These are phyloP conservation scores for Erebia epiphron DNA, from an alignment of 2,888 invertebrate genomes.

Conservation along the genomic window DNA sequence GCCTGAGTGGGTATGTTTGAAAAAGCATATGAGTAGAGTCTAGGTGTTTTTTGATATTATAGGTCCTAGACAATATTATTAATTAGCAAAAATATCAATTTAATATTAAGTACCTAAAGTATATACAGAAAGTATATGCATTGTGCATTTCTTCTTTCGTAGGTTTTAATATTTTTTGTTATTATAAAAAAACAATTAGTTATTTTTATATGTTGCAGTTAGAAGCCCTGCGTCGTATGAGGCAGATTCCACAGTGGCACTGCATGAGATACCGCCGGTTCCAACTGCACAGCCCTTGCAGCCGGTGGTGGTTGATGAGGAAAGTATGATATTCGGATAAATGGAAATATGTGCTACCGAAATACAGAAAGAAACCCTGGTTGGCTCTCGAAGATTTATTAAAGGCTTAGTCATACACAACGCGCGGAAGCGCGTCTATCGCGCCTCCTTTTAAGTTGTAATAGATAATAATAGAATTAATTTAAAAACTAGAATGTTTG, in stretches of 20 bases:
- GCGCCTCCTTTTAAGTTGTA: neutral
- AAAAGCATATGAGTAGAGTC: too few relatives aligned
- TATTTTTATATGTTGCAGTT: conserved; percentile 53
- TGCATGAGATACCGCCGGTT: conserved; percentile 91
- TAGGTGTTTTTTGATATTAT: too few relatives aligned
- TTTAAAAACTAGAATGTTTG: neutral
- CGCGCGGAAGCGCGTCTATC: neutral
- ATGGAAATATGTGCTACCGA: neutral
- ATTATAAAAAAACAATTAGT: neutral
- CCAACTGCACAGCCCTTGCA: conserved; percentile 89
- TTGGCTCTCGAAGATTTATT: neutral
- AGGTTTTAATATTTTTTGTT: neutral
- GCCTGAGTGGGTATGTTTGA: too few relatives aligned
- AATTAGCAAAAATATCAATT: too few relatives aligned
- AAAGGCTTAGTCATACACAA: neutral
- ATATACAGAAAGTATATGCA: too few relatives aligned
- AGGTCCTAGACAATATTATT: too few relatives aligned
- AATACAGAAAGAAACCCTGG: neutral
- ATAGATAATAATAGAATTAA: neutral
- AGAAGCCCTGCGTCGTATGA: conserved; percentile 88
- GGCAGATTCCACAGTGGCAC: conserved; percentile 92
- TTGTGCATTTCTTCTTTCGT: too few relatives aligned
- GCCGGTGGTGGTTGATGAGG: conserved; percentile 86
- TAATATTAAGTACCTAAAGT: too few relatives aligned
- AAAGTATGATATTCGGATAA: conserved; percentile 70